A percentile compares a stretch with the other conserved stretches of the same genome.
These are phyloP conservation scores for Yponomeuta plumbellus DNA, from an alignment of 2,888 invertebrate genomes.

Conservation along the genomic window DNA sequence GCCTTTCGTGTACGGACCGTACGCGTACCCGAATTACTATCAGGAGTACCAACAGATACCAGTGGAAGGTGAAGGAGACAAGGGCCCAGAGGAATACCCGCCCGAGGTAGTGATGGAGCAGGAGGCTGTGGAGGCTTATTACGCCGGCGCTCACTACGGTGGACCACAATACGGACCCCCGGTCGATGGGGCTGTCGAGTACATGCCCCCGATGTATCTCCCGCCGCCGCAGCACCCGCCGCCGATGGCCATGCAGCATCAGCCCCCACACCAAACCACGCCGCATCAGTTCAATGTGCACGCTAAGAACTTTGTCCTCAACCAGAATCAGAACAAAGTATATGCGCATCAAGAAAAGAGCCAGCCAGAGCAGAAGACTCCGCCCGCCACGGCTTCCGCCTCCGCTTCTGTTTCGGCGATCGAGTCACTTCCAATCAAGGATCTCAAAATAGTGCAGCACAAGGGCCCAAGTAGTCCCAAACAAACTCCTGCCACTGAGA, in stretches of 20 bases:
- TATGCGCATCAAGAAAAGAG: slow-evolving; percentile 44
- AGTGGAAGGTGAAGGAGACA: slow-evolving; percentile 56
- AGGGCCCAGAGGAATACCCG: slow-evolving; percentile 66
- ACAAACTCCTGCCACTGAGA: slow-evolving; percentile 33
- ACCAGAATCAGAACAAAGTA: slow-evolving; percentile 32
- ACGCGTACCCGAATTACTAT: slow-evolving; percentile 63
- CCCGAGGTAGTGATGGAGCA: slow-evolving; percentile 69
- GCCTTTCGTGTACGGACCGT: slow-evolving; percentile 55
- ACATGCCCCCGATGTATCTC: slow-evolving; percentile 63
- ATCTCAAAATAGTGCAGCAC: slow-evolving; percentile 54
- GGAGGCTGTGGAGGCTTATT: slow-evolving; percentile 68
- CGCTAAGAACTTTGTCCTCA: slow-evolving; percentile 68
- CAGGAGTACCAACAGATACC: slow-evolving; percentile 60
- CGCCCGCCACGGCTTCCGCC: slow-evolving; percentile 38
- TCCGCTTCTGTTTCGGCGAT: slow-evolving; percentile 29
- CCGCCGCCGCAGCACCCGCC: slow-evolving; percentile 56
- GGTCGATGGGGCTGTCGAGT: slow-evolving; percentile 57
- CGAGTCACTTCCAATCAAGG: slow-evolving; percentile 54
- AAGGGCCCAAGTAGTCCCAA: slow-evolving; percentile 56
- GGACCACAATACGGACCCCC: slow-evolving; percentile 56
- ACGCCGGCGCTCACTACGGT: slow-evolving; percentile 58
- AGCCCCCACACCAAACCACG: slow-evolving; percentile 47
- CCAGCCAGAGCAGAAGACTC: slow-evolving; percentile 42
- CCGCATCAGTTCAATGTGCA: slow-evolving; percentile 71
- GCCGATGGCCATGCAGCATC: slow-evolving; percentile 48